Percentiles rank a stretch among this genome's conserved stretches.
Conservation (phyloP, 2,113 vertebrate species). For the Tiliqua scincoides region DNA sequence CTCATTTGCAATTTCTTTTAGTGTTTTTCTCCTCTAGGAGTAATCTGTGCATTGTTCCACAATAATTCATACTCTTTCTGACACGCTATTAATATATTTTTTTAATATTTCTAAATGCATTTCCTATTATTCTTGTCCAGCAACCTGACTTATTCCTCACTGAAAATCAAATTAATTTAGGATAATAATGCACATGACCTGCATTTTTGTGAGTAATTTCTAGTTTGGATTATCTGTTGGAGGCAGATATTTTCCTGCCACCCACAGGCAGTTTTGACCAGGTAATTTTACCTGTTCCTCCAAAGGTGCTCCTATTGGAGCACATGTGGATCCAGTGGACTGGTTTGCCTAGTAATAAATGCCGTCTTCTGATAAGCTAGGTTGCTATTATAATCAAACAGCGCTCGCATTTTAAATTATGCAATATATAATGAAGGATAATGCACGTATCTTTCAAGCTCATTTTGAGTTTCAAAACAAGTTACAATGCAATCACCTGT, state of each 20-base stretch:
- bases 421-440: slow-evolving; percentile 61
- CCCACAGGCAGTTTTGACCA: background rate
- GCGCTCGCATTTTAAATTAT: slow-evolving; percentile 58
- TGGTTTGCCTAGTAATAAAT: slow-evolving; percentile 42
- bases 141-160: slow-evolving; percentile 4
- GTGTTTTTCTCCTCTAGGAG: slow-evolving; percentile 24
- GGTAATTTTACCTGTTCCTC: slow-evolving; percentile 36
- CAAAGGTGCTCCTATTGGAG: slow-evolving; percentile 16
- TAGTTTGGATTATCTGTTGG: background rate
- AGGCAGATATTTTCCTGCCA: background rate
- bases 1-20: background rate
- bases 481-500: slow-evolving; percentile 68
- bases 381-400: slow-evolving; percentile 58
- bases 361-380: slow-evolving; percentile 52
- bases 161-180: slow-evolving; percentile 36
- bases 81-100: slow-evolving; percentile 50
- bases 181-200: background rate
- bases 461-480: slow-evolving; percentile 72
- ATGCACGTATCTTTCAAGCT: slow-evolving; percentile 56
- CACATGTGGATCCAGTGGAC: slow-evolving; percentile 34
- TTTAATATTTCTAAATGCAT: slow-evolving; percentile 33
- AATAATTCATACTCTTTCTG: slow-evolving; percentile 43
- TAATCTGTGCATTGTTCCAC: slow-evolving; percentile 22
- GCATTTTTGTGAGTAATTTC: slow-evolving; percentile 41
- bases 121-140: slow-evolving; percentile 41